Evolutionary conservation across 1,140 invertebrate species (phyloP).

Genomic region (Epicauta chinensis): DNA sequence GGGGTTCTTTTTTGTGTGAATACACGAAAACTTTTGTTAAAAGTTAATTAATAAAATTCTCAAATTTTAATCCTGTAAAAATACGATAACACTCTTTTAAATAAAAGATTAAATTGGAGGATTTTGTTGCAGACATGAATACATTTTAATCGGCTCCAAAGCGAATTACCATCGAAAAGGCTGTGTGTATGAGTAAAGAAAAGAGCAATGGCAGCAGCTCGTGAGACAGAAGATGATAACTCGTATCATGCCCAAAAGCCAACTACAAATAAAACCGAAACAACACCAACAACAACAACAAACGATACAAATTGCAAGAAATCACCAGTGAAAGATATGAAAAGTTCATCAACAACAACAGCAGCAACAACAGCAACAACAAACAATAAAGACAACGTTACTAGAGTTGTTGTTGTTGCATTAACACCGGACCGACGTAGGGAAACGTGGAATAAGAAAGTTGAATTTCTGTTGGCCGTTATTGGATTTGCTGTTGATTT

Average conservation of each 20-base stretch:
- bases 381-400: conserved; percentile 33
- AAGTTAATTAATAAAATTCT: no score
- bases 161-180: neutral
- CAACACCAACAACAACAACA: conserved; percentile 21
- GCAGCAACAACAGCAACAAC: conserved; percentile 14
- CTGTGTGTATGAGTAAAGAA: neutral
- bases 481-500: conserved; percentile 84
- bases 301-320: conserved; percentile 26
- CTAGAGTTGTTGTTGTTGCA: conserved; percentile 55
- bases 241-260: neutral
- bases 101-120: no score
- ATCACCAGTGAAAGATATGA: conserved; percentile 18
- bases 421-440: conserved; percentile 54
- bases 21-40: no score
- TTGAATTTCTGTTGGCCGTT: conserved; percentile 81
- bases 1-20: no score
- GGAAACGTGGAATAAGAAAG: conserved; percentile 77
- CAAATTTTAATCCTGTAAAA: no score
- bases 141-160: neutral
- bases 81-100: no score
- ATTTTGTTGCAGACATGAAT: neutral
- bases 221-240: no score
- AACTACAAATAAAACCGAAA: conserved; percentile 12
- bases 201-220: conserved; percentile 20
- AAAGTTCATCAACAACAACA: conserved; percentile 7